Evolutionary conservation across 92 coral and sea anemone genomes (phyloP), one percentile per base, ranked within the genome.

Genomic region (Meandrina meandrites): DNA sequence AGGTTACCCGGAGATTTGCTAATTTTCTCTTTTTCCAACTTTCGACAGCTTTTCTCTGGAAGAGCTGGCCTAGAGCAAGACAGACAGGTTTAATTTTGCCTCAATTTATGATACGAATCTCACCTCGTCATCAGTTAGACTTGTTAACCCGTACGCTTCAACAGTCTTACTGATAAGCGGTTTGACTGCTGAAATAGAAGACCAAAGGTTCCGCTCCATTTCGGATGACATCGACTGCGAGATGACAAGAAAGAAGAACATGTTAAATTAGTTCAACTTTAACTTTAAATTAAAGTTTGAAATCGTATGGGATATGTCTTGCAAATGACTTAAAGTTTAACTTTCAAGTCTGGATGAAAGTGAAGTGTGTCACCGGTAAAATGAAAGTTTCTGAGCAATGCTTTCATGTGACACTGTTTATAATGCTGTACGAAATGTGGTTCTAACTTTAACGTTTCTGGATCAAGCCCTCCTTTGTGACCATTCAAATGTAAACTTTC

Each of bases 61-160:
- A 40, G 45, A 40, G 45, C 45, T 40, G 45, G 6, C 45, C 45
- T 40, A 40, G 45, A 40, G 45, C 3, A 40, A 40, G 6, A 40
- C 45, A 40, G 45, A 40, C 6, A 40, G 45, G 6, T 40, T 40
- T 40, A 40, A 40, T 40, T 40, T n/a, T n/a, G n/a, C n/a, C n/a
- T n/a, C n/a, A n/a, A n/a, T n/a, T n/a, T n/a, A n/a, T n/a, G n/a
- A 40, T 40, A 40, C 45, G 45, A 40, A 40, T 40, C 45, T 40
- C 24, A 90, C 87, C 88, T 88, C 99, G 70, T 97, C 99, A 19
- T 95, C 98, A 4, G 86, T 84, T 16, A 91, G 51, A 71, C 87
- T 90, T 1, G 91, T 91, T 64, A 93, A 74, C 10, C 97, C 97
- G 80, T 91, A 96, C 12, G 91, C 90, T 54, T 97, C 99, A 30